phyloP scores from a whole-genome alignment of 2,888 invertebrate species.

The Hofmannophila pseudospretella region DNA sequence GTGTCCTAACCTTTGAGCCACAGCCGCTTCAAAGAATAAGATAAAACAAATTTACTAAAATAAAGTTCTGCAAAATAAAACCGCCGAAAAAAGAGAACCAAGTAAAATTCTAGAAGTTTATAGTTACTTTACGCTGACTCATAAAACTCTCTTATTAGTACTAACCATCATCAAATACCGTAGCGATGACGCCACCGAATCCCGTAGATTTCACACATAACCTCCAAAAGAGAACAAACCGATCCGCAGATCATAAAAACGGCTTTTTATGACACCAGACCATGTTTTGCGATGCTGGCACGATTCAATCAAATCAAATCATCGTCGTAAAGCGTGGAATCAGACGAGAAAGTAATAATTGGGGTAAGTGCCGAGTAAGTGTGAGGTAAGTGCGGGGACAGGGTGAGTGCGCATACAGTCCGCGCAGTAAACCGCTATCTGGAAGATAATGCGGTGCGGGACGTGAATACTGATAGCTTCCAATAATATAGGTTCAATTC shows the following conservation, averaged over 20 bases:
- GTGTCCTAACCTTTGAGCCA: too few species aligned
- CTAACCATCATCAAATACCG: not conserved
- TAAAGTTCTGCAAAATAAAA: too few species aligned
- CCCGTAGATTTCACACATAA: not conserved
- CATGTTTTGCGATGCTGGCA: conserved; percentile 17
- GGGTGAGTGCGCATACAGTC: not conserved
- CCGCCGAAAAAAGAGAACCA: too few species aligned
- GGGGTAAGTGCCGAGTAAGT: conserved; percentile 20
- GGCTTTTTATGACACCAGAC: not conserved
- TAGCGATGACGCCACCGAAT: not conserved
- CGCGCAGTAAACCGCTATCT: conserved; percentile 3
- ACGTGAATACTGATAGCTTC: conserved; percentile 4
- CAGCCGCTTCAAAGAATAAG: too few species aligned
- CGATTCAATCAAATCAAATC: conserved; percentile 37
- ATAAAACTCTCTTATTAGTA: not conserved
- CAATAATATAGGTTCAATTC: not conserved
- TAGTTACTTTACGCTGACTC: not conserved
- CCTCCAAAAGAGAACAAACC: not conserved
- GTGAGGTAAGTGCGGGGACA: not conserved
- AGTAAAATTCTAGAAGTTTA: not conserved
- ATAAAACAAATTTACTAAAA: too few species aligned
- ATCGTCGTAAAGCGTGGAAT: conserved; percentile 29
- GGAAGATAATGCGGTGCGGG: not conserved
- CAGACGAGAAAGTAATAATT: conserved; percentile 29
- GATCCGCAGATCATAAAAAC: conserved; percentile 1